Base-by-base conservation (phyloP, 2,888 invertebrate species). In the Phoenoteleia sp. region DNA sequence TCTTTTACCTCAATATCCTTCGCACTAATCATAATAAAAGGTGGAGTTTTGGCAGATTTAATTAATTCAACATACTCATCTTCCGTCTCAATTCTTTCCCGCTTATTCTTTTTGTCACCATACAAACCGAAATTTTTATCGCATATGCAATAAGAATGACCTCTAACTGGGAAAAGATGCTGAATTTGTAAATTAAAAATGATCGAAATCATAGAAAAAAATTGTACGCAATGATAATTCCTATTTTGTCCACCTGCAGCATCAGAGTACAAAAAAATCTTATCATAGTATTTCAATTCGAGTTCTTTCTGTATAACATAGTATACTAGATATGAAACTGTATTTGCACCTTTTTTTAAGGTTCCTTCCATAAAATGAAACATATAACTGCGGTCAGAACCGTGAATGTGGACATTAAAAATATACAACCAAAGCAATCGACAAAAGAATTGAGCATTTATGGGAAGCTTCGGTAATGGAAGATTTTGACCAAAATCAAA, bases 101-200 rank as follows among this genome's bases (percentile, higher is more conserved):
- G 21, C 17, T 13, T 39, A 15, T 77, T 81, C 19, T 71, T 82
- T 49, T 72, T 83, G 13, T 56, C 11, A 1, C 76, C 81, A 33
- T 85, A 85, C 2, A 42, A 42, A 3, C 76, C 80, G 27, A 85
- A 85, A 71, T 87, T 87, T 60, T 52, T 54, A 49, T 87, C 84
- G 33, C 85, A 85, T 36, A 67, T 49, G 19, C 85, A 85, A 42
- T 83, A 85, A 13, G 76, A 80, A 27, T 87, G 85, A 9, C 85
- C 87, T 49, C 82, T 64, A 5, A 85, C 74, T 4, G 84, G 85
- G 39, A 80, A 85, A n/a, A 85, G 13, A 58, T 87, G 85, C 2
- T 64, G 77, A 15, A 87, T 84, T 74, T 71, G 66, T 1, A 84
- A 42, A 36, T 87, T 29, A 0, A 76, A 56, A 6, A 33, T 47